Percentiles rank a stretch among this genome's conserved stretches.
phyloP scores from a whole-genome alignment of 2,797 vertebrate species.

The Chloroceryle inda region DNA sequence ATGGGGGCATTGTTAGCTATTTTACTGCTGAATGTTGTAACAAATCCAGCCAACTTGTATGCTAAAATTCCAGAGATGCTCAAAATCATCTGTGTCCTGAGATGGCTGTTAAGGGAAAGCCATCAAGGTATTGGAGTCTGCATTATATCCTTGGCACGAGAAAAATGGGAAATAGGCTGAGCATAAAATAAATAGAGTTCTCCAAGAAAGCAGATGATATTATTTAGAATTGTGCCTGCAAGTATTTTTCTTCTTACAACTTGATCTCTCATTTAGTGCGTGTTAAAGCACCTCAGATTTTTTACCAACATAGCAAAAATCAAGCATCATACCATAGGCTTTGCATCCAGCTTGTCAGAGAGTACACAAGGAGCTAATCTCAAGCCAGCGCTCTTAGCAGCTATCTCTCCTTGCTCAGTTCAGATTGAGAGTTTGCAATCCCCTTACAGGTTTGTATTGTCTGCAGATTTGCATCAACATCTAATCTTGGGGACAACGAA shows the following conservation, averaged over 20 bases:
- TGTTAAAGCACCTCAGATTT: not conserved
- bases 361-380: not conserved
- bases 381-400: not conserved
- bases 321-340: not conserved
- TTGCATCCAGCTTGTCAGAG: not conserved
- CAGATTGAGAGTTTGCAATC: no score
- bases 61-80: constrained; percentile 48
- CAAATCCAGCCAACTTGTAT: constrained; percentile 5
- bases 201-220: not conserved
- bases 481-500: not conserved
- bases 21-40: constrained; percentile 10
- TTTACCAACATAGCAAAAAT: not conserved
- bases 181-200: constrained; percentile 16
- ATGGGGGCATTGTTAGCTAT: constrained; percentile 24
- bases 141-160: not conserved
- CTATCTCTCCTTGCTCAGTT: not conserved
- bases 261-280: not conserved
- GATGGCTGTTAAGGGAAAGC: constrained; percentile 27
- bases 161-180: constrained; percentile 17
- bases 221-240: not conserved
- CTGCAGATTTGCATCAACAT: not conserved
- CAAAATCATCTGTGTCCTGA: constrained; percentile 32
- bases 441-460: no score
- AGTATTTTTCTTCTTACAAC: constrained; percentile 1
- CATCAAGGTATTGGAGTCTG: not conserved